phyloP scores from a whole-genome alignment of 2,888 invertebrate species.

The Sisyra nigra region DNA sequence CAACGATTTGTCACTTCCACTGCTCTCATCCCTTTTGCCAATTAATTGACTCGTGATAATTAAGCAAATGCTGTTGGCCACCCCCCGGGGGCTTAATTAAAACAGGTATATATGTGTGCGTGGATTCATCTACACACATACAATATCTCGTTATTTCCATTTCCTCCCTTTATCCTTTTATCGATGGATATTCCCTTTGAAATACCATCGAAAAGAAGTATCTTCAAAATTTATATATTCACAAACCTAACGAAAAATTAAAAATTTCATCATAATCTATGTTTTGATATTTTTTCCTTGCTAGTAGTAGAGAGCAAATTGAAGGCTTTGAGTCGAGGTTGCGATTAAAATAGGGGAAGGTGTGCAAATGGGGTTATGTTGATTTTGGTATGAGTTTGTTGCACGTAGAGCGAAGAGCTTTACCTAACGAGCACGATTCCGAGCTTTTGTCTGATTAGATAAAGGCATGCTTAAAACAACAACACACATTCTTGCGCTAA shows the following conservation, averaged over 20 bases:
- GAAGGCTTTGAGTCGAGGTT: too few species aligned
- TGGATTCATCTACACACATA: background rate
- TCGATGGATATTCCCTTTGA: too few species aligned
- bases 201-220: too few species aligned
- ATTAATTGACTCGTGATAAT: slow-evolving; percentile 28
- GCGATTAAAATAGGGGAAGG: too few species aligned
- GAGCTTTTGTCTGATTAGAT: slow-evolving; percentile 31
- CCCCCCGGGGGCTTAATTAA: slow-evolving; percentile 16
- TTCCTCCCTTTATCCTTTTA: background rate
- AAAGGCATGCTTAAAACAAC: slow-evolving; percentile 32
- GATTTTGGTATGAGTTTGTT: too few species aligned
- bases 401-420: slow-evolving; percentile 1
- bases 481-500: slow-evolving; percentile 29
- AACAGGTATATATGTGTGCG: slow-evolving; percentile 15
- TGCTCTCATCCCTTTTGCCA: slow-evolving; percentile 8
- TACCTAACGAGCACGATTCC: slow-evolving; percentile 22
- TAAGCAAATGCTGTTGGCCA: slow-evolving; percentile 23
- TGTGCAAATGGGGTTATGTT: too few species aligned
- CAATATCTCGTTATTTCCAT: background rate
- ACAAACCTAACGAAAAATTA: too few species aligned
- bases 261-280: background rate
- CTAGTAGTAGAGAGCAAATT: background rate
- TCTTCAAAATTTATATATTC: too few species aligned
- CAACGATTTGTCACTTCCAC: background rate
- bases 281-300: background rate